These are phyloP conservation scores for Laticauda colubrina DNA, from an alignment of 2,113 vertebrate genomes.

Conservation along the genomic window DNA sequence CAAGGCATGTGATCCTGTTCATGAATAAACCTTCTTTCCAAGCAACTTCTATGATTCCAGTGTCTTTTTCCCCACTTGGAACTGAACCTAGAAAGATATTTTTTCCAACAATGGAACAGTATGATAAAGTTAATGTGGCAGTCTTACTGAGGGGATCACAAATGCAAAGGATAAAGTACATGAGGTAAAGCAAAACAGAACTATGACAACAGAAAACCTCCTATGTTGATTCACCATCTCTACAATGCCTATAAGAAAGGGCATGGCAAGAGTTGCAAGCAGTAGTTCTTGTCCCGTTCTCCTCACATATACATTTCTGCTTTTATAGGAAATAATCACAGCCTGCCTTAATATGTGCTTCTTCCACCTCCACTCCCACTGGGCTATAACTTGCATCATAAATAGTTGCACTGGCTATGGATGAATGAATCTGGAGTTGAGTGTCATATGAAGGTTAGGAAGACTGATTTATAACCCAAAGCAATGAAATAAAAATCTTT, in stretches of 20 bases:
- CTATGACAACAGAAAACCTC: neutral
- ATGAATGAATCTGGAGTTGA: neutral
- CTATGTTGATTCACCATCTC: neutral
- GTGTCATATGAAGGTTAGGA: constrained; percentile 1
- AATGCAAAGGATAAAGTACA: neutral
- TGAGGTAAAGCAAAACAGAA: neutral
- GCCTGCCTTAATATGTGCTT: neutral
- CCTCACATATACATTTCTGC: neutral
- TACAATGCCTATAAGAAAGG: neutral
- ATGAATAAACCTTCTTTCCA: too few relatives aligned
- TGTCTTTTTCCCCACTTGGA: too few relatives aligned
- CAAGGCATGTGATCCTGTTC: too few relatives aligned
- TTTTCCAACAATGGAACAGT: neutral
- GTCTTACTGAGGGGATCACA: neutral
- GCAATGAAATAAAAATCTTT: constrained; percentile 60
- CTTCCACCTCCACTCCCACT: neutral
- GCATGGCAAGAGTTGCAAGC: neutral
- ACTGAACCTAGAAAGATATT: too few relatives aligned
- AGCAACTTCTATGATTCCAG: too few relatives aligned
- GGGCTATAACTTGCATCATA: neutral
- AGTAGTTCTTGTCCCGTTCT: neutral
- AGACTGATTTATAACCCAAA: constrained; percentile 41
- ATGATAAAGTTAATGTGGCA: neutral
- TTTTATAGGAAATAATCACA: neutral
- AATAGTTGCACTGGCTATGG: neutral